Percentiles rank a stretch among this genome's conserved stretches.
Conservation (phyloP, 2,797 vertebrate genomes). For the Peromyscus eremicus region DNA sequence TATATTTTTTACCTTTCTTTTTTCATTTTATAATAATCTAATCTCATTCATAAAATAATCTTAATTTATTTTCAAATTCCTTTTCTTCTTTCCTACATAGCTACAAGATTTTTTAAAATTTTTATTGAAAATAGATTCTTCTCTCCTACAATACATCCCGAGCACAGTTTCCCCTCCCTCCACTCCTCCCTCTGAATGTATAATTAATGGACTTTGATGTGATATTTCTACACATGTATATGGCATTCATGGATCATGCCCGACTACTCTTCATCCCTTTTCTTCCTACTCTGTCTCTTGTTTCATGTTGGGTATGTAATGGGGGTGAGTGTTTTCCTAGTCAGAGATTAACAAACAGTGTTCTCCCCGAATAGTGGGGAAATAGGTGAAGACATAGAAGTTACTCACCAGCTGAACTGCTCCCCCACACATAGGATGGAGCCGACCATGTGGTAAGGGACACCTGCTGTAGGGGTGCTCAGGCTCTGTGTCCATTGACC, state of each 20-base stretch:
- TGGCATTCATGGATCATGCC: not conserved
- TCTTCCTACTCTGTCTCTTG: not conserved
- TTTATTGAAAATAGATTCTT: not conserved
- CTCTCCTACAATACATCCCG: not conserved
- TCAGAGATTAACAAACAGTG: not conserved
- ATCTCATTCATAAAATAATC: not conserved
- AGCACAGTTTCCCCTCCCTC: not conserved
- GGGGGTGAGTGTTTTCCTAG: not conserved
- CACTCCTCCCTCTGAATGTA: too few species aligned
- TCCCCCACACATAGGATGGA: not conserved
- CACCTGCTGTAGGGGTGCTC: too few species aligned
- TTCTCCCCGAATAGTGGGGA: not conserved
- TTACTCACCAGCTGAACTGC: not conserved
- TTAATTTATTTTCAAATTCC: not conserved
- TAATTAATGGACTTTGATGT: not conserved
- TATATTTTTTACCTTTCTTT: not conserved
- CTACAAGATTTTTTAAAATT: not conserved
- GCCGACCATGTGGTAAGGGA: not conserved
- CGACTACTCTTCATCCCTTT: too few species aligned
- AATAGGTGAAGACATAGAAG: not conserved
- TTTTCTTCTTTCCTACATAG: not conserved
- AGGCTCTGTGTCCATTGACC: not conserved
- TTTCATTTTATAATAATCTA: not conserved
- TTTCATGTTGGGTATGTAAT: not conserved
- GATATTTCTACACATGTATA: not conserved